These are phyloP conservation scores for Melanargia galathea DNA, from an alignment of 2,888 invertebrate genomes.

Conservation along the genomic window DNA sequence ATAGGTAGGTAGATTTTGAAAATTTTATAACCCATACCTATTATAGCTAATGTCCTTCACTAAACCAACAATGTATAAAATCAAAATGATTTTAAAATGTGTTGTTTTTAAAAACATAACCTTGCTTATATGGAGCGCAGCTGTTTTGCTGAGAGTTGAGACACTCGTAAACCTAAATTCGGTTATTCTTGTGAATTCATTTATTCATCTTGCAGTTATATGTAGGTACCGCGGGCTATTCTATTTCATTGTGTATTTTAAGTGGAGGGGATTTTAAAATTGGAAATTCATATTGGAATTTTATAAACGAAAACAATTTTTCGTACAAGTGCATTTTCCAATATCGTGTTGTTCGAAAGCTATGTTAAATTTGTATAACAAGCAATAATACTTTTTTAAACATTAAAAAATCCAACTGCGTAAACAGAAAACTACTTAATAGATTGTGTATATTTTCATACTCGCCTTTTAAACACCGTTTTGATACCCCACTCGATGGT, in stretches of 20 bases:
- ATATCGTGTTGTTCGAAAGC: no score
- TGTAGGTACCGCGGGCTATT: not conserved
- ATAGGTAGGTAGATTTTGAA: no score
- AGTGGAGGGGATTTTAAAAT: not conserved
- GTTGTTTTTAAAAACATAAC: not conserved
- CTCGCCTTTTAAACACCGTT: no score
- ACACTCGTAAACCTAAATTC: slow-evolving; percentile 11
- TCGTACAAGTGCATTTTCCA: not conserved
- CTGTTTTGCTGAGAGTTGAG: not conserved
- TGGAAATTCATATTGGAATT: not conserved
- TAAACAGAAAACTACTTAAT: no score
- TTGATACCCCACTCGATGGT: no score
- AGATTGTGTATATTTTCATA: no score
- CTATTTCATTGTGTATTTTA: slow-evolving; percentile 2
- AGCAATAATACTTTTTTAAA: no score
- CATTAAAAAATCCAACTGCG: no score
- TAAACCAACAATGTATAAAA: not conserved
- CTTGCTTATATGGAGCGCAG: slow-evolving; percentile 7
- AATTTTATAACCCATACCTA: not conserved
- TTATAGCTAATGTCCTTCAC: no score
- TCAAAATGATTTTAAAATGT: not conserved
- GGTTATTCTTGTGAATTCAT: slow-evolving; percentile 4
- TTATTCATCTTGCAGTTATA: slow-evolving; percentile 3
- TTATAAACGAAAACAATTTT: not conserved
- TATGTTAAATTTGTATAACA: no score